Evolutionary conservation across 2,113 vertebrate genomes (phyloP).

Genomic region (Pedionomus torquatus): DNA sequence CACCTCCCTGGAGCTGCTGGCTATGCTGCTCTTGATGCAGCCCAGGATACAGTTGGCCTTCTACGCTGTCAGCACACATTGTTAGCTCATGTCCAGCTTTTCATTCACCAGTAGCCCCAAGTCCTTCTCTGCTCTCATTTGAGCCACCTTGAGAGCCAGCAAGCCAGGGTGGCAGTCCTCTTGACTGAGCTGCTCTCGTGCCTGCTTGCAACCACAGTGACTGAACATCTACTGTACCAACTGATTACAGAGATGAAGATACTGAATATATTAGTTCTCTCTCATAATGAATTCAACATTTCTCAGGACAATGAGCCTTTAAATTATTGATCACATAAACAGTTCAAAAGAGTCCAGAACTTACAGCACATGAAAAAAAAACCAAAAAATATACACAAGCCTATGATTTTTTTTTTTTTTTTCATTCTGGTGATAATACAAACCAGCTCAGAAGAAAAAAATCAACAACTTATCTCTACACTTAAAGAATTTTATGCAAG

Average conservation of each 20-base stretch:
- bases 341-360: conserved; percentile 7
- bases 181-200: neutral
- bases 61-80: neutral
- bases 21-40: neutral
- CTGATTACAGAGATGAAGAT: conserved; percentile 17
- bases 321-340: conserved; percentile 2
- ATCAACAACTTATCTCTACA: neutral
- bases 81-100: neutral
- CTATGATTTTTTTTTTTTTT: neutral
- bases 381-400: neutral
- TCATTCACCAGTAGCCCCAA: neutral
- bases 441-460: neutral
- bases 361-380: neutral
- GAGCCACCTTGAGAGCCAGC: neutral
- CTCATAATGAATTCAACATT: conserved; percentile 37
- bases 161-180: neutral
- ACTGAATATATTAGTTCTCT: neutral
- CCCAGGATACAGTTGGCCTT: neutral
- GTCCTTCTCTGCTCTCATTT: neutral
- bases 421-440: neutral
- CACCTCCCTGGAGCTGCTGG: neutral
- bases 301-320: conserved; percentile 46
- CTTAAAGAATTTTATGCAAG: neutral
- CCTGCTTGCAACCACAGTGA: neutral
- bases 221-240: neutral